Base-by-base conservation (phyloP, 2,797 vertebrate genomes). In the Onychomys torridus region DNA sequence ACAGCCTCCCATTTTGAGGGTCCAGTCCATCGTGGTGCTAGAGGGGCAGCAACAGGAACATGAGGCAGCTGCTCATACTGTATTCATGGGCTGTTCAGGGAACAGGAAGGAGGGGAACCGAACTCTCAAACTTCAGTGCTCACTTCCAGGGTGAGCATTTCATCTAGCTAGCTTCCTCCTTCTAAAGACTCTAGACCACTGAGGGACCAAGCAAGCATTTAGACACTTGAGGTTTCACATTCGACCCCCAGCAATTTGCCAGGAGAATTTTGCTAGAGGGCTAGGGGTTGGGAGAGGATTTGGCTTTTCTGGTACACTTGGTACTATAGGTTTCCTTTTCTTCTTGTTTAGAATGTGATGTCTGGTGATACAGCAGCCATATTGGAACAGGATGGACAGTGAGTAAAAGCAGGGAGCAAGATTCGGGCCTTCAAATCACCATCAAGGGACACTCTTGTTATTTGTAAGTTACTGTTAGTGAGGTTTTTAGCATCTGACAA, bases 1-100 rank as follows among this genome's bases (percentile, higher is more conserved):
- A 86, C 17, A 73, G 23, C 29, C 49, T 73, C 13, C 17, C 21
- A 40, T 73, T 73, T 29, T 52, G 67, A 71, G 34, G 49, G 34
- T 32, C 19, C 0, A 29, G n/a, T 29, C 49, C 2, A 0, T 32
- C 14, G 1, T 29, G n/a, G 67, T 37, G 8, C n/a, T 11, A 29
- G n/a, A 55, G 34, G 4, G 55, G 29, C 4, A 16, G 23, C 21
- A 7, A 16, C 23, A 40, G 85, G 34, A 55, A 32, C n/a, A 73
- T 7, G 25, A 29, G 67, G n/a, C 23, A 57, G 67, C 67, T 55
- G 34, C 4, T 71, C 46, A 21, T 25, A n/a, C 4, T 32, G 52
- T 10, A 2, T 17, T 29, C 67, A 21, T 7, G 17, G 69, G 16
- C 52, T 59, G 16, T 71, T 17, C 11, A 14, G 52, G 73, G 34